Evolutionary conservation across 1,140 invertebrate species (phyloP), one percentile per base, ranked within the genome.

Genomic region (Listronotus bonariensis): DNA sequence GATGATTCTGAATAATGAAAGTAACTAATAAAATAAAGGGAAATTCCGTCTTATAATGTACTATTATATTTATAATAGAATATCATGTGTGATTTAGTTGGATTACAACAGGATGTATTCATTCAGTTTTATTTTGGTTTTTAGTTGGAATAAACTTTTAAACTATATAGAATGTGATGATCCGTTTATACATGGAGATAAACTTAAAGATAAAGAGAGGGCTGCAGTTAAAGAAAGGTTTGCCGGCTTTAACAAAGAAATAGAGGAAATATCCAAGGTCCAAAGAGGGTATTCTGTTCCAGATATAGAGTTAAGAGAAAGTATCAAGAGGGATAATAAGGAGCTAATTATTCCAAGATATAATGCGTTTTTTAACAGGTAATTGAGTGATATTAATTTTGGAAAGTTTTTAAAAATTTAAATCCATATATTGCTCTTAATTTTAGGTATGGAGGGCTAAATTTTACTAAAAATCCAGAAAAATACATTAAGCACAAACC

Each of bases 401-500:
- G 7, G 20, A n/a, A 9, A 36, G 8, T n/a, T 31, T 7, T 34
- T 36, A 53, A 14, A 53, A 3, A 17, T 17, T 17, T 26, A 20
- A 7, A 17, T 6, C 18, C 5, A 15, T 17, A n/a, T 7, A 17
- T 7, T 48, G 48, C 14, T 17, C 6, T 53, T 9, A 34, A n/a
- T 76, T 78, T 32, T 65, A 90, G 88, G 71, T 92, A 89, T 79
- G 81, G 85, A 5, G 75, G 78, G 18, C 80, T 90, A 26, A 85
- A 87, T 15, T 98, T 98, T 77, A 92, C 93, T 8, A 98, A 97
- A 80, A 96, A 97, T 81, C 87, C 87, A 1, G 91, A 93, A 53
- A 98, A 99, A 79, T 98, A 98, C 80, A 86, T 97, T 31, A 96
- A 94, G 80, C 96, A 96, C 76, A 88, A 88, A 32, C 93, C 93